Conservation (phyloP, 2,888 invertebrate genomes). For the Marronus borbonicus region DNA sequence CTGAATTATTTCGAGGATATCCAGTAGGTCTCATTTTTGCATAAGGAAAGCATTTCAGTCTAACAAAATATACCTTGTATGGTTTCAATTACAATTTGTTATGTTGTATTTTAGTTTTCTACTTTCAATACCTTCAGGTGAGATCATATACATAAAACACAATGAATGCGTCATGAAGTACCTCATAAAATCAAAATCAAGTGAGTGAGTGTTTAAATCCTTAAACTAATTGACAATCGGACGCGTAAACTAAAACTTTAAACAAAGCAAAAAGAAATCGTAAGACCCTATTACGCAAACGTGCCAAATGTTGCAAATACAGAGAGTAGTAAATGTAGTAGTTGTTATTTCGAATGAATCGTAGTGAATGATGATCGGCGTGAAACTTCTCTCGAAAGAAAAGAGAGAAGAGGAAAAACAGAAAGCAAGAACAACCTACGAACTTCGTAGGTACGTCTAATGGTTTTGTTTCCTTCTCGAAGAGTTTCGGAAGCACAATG, state of each 20-base stretch:
- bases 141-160: no score
- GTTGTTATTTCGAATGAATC: slow-evolving; percentile 18
- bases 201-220: slow-evolving; percentile 49
- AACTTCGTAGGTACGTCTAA: slow-evolving; percentile 51
- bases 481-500: slow-evolving; percentile 24
- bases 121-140: neutral
- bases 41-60: no score
- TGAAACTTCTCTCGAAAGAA: slow-evolving; percentile 23
- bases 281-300: slow-evolving; percentile 8
- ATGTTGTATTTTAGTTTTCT: neutral
- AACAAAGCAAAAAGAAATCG: slow-evolving; percentile 1
- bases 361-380: slow-evolving; percentile 35
- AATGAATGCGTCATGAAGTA: slow-evolving; percentile 38
- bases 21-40: no score
- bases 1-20: no score
- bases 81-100: no score
- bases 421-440: neutral
- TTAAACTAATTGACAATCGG: slow-evolving; percentile 49
- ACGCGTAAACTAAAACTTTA: slow-evolving; percentile 33
- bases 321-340: slow-evolving; percentile 6
- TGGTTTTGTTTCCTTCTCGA: slow-evolving; percentile 9
- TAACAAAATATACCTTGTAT: no score
- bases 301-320: slow-evolving; percentile 40
- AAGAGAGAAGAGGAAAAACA: slow-evolving; percentile 1
- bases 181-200: slow-evolving; percentile 43